Base-by-base conservation (phyloP, 2,797 vertebrate species). In the Poecilia wingei region DNA sequence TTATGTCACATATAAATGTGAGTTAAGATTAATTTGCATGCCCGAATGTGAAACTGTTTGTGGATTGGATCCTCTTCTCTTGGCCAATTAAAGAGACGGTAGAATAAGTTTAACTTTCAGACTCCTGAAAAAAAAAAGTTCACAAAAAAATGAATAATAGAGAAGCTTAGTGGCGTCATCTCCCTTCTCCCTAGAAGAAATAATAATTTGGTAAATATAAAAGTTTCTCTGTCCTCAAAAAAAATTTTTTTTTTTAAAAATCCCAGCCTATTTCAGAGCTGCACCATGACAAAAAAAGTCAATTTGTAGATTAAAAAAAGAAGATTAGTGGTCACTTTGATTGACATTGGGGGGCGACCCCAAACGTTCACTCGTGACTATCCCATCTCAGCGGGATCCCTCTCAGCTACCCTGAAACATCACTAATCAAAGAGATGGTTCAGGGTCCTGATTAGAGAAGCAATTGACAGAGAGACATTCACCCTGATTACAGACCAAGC, bases 291-390 rank as follows among this genome's bases (percentile, higher is more conserved):
- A 87, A 64, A 78, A 74, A 89, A 83, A 80, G 25, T 12, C 78
- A 59, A 92, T 93, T 90, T 80, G 82, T 72, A 91, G 89, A 95
- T 95, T 84, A 92, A 91, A 94, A 39, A 84, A 80, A 72, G n/a
- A 72, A 83, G 82, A 72, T 9, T 72, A 73, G 39, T 16, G 31
- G 36, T 73, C 10, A 61, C 75, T 86, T 81, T 88, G 84, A 85
- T 85, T 76, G 80, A 78, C 78, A 28, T 78, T 77, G 49, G 9
- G 68, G 8, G 68, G 45, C 45, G 71, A 66, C 53, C 59, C 59
- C 59, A 41, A 41, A 79, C 39, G 25, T 75, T 83, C 73, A 61
- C 14, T 81, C 6, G 47, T 68, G 28, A 39, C 64, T n/a, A 14
- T 9, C 10, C 43, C 36, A 55, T 59, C 76, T 82, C 80, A 79